A percentile compares a stretch with the other conserved stretches of the same genome.
These are phyloP conservation scores for Rhipidura dahli DNA, from an alignment of 2,113 vertebrate species.

Conservation along the genomic window DNA sequence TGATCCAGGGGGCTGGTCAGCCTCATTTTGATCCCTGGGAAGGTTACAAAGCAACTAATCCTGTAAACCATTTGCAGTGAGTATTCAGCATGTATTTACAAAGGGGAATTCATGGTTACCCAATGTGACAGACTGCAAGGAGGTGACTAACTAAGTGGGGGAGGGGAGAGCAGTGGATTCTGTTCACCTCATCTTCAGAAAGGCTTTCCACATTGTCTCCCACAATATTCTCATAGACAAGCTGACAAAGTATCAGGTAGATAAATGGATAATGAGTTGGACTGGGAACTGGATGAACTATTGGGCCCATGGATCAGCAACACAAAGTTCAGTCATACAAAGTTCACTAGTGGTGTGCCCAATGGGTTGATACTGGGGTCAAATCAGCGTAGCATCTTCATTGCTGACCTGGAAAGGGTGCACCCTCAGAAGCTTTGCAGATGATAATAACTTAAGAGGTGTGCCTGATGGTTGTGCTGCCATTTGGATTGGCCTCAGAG, in stretches of 20 bases:
- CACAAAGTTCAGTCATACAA: not conserved
- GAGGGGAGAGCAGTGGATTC: not conserved
- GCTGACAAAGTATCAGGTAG: not conserved
- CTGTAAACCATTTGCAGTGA: not conserved
- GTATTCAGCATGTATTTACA: not conserved
- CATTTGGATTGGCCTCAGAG: not conserved
- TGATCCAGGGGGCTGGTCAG: not conserved
- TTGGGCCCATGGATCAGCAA: too few species aligned
- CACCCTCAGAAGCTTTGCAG: not conserved
- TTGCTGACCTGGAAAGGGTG: not conserved
- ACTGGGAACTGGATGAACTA: not conserved
- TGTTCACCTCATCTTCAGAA: fast-evolving
- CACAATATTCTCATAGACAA: not conserved
- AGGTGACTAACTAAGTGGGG: not conserved
- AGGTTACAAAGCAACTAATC: not conserved
- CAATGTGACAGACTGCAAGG: not conserved
- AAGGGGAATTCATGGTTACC: not conserved
- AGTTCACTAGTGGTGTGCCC: not conserved
- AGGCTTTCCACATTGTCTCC: not conserved
- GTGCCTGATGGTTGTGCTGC: not conserved
- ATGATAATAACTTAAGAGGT: not conserved
- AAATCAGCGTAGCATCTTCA: not conserved
- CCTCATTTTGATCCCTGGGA: not conserved
- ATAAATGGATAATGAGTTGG: not conserved
- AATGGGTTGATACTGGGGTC: not conserved